These are phyloP conservation scores for Tachina grossa DNA, from an alignment of 2,888 invertebrate species.

Conservation along the genomic window DNA sequence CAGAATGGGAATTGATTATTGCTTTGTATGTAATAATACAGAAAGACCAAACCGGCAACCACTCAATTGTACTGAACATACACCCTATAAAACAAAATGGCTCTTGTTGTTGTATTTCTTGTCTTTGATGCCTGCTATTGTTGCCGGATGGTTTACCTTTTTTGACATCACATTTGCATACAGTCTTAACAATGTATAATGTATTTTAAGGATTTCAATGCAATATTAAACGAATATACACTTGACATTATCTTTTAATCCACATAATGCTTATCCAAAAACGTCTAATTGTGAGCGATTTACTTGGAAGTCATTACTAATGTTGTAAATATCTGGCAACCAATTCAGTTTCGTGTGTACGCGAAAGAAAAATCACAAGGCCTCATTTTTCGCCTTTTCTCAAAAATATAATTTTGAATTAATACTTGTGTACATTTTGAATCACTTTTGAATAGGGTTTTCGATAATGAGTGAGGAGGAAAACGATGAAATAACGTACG, in stretches of 20 bases:
- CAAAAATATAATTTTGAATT: conserved; percentile 34
- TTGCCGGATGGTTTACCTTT: background rate
- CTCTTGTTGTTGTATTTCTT: background rate
- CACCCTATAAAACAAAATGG: background rate
- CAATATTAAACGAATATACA: too few species aligned
- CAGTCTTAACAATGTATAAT: too few species aligned
- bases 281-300: too few species aligned
- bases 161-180: too few species aligned
- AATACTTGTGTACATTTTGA: background rate
- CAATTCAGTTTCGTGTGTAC: conserved; percentile 22
- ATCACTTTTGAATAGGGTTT: conserved; percentile 8
- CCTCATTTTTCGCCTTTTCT: conserved; percentile 63
- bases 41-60: background rate
- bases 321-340: conserved; percentile 29
- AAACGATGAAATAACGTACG: conserved; percentile 51
- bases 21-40: background rate
- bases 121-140: background rate
- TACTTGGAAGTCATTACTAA: too few species aligned
- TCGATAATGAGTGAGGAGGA: conserved; percentile 60
- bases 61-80: background rate
- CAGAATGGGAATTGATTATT: background rate
- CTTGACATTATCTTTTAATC: too few species aligned
- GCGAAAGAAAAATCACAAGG: conserved; percentile 35
- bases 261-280: too few species aligned
- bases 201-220: too few species aligned